Base-by-base conservation (phyloP, 2,797 vertebrate genomes). In the Zenarchopterus dispar region DNA sequence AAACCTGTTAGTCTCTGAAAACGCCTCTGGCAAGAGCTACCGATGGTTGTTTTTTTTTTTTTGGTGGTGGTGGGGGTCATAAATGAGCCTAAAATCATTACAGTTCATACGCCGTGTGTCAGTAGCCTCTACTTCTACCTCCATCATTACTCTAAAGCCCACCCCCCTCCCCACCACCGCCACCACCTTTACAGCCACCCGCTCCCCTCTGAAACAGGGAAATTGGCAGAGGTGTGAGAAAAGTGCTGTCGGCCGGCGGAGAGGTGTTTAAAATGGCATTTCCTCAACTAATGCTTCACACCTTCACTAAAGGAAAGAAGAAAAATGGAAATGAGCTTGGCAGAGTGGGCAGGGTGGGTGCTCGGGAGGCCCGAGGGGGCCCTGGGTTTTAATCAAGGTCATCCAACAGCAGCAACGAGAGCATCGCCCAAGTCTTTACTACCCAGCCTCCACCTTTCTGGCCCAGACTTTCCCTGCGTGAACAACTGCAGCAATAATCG, bases 211-310 rank as follows among this genome's bases (percentile, higher is more conserved):
- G 86, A 84, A 84, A 73, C 80, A 67, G 72, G 79, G 75, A 85
- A 88, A 89, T 88, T 88, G 88, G 82, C 89, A 70, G 77, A 84
- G 89, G 84, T 86, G 88, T 80, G 80, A 87, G 88, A 61, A 84
- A 86, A 85, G 73, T 73, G 72, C 75, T 77, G 79, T 79, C 17
- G 63, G 70, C 62, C 61, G 28, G 69, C 71, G 6, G 63, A 78
- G 84, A 75, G 86, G 87, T 90, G 87, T 87, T 89, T 88, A 81
- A 85, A 88, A 89, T 88, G 82, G 82, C 82, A 87, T 89, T 83
- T 89, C 84, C 87, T 89, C 77, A 24, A 65, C 79, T 86, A 81
- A 84, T 84, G 75, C 79, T 73, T 68, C 56, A 77, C 82, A 84
- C 81, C 78, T 87, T 75, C 75, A 78, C 63, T 60, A 49, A 48